phyloP scores from a whole-genome alignment of 2,888 invertebrate genomes.

The Trichacis sp. region DNA sequence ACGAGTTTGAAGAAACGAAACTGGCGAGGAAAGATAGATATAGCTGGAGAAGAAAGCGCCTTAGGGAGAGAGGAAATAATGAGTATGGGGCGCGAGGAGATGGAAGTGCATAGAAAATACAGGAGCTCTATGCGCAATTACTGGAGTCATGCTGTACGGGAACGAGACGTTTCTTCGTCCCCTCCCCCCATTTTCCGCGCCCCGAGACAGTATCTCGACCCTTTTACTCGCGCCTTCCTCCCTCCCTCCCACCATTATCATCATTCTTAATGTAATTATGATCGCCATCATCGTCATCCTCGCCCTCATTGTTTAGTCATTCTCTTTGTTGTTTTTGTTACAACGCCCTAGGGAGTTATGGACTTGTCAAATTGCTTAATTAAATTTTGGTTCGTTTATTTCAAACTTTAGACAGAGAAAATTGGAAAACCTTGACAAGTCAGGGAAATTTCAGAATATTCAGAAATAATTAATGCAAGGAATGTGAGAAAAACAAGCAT shows the following conservation, averaged over 20 bases:
- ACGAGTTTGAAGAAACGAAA: constrained; percentile 30
- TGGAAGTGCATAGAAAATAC: constrained; percentile 41
- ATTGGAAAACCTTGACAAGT: neutral
- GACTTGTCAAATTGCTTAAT: too few relatives aligned
- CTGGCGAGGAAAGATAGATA: constrained; percentile 23
- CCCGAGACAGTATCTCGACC: constrained; percentile 24
- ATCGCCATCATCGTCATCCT: constrained; percentile 5
- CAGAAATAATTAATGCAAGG: too few relatives aligned
- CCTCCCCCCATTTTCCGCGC: neutral
- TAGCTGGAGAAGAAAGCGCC: constrained; percentile 33
- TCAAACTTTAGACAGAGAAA: too few relatives aligned
- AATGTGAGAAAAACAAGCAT: too few relatives aligned
- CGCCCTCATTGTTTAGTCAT: too few relatives aligned
- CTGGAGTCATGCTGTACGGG: constrained; percentile 42
- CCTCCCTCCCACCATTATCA: constrained; percentile 29
- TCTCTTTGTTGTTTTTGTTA: too few relatives aligned
- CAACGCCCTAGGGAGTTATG: too few relatives aligned
- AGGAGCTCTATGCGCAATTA: constrained; percentile 31
- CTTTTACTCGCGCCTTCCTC: constrained; percentile 36
- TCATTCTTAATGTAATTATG: constrained; percentile 20
- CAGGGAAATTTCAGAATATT: too few relatives aligned
- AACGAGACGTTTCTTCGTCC: constrained; percentile 30
- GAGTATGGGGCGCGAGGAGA: constrained; percentile 30
- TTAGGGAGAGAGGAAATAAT: constrained; percentile 34
- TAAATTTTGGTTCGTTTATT: too few relatives aligned